Conservation (phyloP, 2,113 vertebrate species). For the Lasiurus borealis region DNA sequence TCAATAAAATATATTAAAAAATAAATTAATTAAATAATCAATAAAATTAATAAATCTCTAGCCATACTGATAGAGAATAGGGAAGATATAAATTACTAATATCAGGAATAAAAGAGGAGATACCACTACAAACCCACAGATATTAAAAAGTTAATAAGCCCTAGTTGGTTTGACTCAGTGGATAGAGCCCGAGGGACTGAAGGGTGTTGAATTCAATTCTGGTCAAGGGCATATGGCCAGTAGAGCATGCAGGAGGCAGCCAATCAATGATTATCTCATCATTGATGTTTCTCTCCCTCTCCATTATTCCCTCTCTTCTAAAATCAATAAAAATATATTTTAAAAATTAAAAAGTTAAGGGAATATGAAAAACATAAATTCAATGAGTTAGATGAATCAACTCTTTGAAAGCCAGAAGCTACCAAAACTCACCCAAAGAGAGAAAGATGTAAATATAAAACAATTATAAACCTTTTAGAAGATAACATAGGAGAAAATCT, state of each 20-base stretch:
- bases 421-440: neutral
- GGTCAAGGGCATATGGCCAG: too few relatives aligned
- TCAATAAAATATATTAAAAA: too few relatives aligned
- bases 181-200: too few relatives aligned
- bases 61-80: neutral
- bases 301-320: neutral
- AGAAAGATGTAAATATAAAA: neutral
- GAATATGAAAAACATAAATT: neutral
- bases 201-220: too few relatives aligned
- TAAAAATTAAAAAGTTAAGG: neutral
- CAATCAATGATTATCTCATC: too few relatives aligned
- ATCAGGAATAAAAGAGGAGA: constrained; percentile 1
- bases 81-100: neutral
- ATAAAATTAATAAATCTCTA: neutral
- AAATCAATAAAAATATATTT: neutral
- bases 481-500: constrained; percentile 3
- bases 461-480: neutral
- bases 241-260: too few relatives aligned
- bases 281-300: neutral
- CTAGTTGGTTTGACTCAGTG: too few relatives aligned
- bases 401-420: neutral
- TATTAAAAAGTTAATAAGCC: neutral
- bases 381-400: neutral
- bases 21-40: neutral
- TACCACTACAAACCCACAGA: neutral